Evolutionary conservation across 2,888 invertebrate species (phyloP).

Genomic region (Dromius quadrimaculatus): DNA sequence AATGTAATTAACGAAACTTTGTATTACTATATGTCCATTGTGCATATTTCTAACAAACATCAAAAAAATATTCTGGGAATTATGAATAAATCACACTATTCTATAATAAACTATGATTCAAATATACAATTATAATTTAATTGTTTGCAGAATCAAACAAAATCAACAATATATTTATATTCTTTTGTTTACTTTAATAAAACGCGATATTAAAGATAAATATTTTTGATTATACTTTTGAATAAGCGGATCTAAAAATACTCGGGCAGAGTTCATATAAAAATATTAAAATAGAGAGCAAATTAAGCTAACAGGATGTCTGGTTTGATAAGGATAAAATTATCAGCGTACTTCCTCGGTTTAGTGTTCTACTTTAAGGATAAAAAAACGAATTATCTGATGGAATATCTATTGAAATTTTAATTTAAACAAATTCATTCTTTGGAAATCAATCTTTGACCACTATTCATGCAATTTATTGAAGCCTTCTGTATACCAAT

Average conservation of each 20-base stretch:
- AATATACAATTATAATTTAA: conserved; percentile 4
- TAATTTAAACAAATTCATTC: no score
- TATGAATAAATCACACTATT: not conserved
- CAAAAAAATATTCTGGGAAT: conserved; percentile 4
- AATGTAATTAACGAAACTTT: no score
- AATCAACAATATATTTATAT: not conserved
- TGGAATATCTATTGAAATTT: no score
- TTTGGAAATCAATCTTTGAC: no score
- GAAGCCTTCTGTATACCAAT: no score
- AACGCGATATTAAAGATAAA: not conserved
- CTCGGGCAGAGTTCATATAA: not conserved
- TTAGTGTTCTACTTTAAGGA: conserved; percentile 4
- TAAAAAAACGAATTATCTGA: no score
- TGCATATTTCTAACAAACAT: no score
- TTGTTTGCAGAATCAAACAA: not conserved
- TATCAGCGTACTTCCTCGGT: not conserved
- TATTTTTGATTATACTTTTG: conserved; percentile 4
- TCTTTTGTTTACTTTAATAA: not conserved
- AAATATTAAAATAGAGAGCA: not conserved
- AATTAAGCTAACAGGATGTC: conserved; percentile 4
- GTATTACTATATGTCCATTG: no score
- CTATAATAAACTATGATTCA: not conserved
- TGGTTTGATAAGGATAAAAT: no score
- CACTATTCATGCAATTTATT: no score
- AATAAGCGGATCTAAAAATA: not conserved